phyloP scores from a whole-genome alignment of 2,888 invertebrate genomes.

The Mystacides longicornis region DNA sequence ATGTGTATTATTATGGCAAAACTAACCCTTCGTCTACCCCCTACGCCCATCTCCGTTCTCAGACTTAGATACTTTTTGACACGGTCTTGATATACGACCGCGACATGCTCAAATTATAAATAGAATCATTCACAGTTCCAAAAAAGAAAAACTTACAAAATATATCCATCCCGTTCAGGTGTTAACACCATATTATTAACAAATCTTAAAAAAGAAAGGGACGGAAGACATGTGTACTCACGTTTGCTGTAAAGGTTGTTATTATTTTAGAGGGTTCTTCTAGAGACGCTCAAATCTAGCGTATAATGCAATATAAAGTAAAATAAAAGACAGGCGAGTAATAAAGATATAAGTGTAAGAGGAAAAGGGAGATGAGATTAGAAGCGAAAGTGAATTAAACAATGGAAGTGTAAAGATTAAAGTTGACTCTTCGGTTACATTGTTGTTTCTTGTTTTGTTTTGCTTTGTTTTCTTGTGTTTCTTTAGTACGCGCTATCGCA shows the following conservation, averaged over 20 bases:
- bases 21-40: too few species aligned
- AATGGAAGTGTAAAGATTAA: slow-evolving; percentile 36
- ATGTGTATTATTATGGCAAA: too few species aligned
- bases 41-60: slow-evolving; percentile 25
- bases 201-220: background rate
- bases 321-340: too few species aligned
- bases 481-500: too few species aligned
- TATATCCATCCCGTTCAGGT: slow-evolving; percentile 36
- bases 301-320: slow-evolving; percentile 51
- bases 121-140: slow-evolving; percentile 23
- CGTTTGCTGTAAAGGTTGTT: background rate
- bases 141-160: slow-evolving; percentile 28
- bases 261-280: slow-evolving; percentile 13
- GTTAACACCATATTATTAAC: background rate
- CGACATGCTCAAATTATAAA: slow-evolving; percentile 28
- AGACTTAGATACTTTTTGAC: too few species aligned
- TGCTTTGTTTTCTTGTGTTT: background rate
- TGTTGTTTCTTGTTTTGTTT: slow-evolving; percentile 24
- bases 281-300: slow-evolving; percentile 46
- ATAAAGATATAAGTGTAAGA: slow-evolving; percentile 44
- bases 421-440: slow-evolving; percentile 27
- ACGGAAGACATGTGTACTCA: background rate
- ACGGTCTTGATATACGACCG: slow-evolving; percentile 27
- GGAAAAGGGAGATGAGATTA: too few species aligned
- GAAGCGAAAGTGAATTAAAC: slow-evolving; percentile 60